Conservation (phyloP, 2,113 vertebrate genomes). For the Hyperoodon ampullatus region DNA sequence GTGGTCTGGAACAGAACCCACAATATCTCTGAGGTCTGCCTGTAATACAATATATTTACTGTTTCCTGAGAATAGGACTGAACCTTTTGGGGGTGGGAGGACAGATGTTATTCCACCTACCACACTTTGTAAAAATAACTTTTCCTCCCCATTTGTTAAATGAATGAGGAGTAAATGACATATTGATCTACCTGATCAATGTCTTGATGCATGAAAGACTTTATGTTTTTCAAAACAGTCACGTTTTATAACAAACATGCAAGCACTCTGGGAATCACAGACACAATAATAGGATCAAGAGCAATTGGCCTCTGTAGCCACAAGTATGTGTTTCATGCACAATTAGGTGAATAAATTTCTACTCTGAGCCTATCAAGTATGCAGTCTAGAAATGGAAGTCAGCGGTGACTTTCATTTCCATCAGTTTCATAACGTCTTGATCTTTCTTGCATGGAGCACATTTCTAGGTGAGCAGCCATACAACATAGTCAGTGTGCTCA, state of each 20-base stretch:
- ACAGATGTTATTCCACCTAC: neutral
- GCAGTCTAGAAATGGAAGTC: neutral
- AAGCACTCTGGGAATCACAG: neutral
- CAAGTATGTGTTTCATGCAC: neutral
- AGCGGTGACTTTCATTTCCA: neutral
- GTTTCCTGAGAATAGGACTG: neutral
- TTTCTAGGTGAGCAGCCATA: neutral
- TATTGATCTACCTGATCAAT: neutral
- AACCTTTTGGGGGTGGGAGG: fast-evolving
- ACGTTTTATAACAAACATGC: neutral
- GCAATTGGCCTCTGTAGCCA: neutral
- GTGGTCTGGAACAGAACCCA: neutral
- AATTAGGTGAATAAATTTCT: constrained; percentile 30
- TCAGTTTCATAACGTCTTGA: neutral
- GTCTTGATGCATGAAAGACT: neutral
- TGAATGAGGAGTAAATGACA: neutral
- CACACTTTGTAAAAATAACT: neutral
- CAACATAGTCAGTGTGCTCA: fast-evolving
- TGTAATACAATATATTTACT: neutral
- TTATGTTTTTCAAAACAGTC: neutral
- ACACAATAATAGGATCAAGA: neutral
- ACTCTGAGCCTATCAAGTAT: neutral
- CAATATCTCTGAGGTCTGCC: neutral
- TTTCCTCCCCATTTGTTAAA: neutral
- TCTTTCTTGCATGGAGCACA: neutral